Evolutionary conservation across 2,797 vertebrate genomes (phyloP).

Genomic region (Muscicapa comitata): DNA sequence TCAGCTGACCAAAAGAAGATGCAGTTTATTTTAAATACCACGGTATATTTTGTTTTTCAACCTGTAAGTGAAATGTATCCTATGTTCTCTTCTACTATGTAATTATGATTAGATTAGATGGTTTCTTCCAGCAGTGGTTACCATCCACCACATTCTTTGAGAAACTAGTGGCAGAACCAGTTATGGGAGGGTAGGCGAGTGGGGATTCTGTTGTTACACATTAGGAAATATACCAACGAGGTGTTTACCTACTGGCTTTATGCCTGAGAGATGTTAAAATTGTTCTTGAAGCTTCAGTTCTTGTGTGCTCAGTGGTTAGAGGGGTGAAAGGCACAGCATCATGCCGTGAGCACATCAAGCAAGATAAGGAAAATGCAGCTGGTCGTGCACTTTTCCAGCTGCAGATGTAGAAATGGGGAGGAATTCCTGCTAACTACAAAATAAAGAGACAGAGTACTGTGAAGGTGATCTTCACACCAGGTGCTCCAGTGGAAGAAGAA

Average conservation of each 20-base stretch:
- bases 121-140: not conserved
- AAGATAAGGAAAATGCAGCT: not conserved
- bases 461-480: not conserved
- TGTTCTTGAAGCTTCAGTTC: not conserved
- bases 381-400: not conserved
- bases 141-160: not conserved
- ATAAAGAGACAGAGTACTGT: not conserved
- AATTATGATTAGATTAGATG: not conserved
- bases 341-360: accelerated
- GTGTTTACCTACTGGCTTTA: not conserved
- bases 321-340: not conserved
- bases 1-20: not conserved
- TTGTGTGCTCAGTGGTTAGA: accelerated
- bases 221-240: not conserved
- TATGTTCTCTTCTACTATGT: not conserved
- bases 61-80: not conserved
- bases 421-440: not conserved
- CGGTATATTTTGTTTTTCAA: not conserved
- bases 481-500: not conserved
- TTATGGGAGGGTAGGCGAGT: not conserved
- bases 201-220: not conserved
- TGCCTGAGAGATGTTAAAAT: not conserved
- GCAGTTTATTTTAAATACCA: not conserved
- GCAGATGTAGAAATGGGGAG: not conserved
- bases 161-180: not conserved